Evolutionary conservation across 2,797 vertebrate genomes (phyloP), one percentile per base, ranked within the genome.

Genomic region (Pitangus sulphuratus): DNA sequence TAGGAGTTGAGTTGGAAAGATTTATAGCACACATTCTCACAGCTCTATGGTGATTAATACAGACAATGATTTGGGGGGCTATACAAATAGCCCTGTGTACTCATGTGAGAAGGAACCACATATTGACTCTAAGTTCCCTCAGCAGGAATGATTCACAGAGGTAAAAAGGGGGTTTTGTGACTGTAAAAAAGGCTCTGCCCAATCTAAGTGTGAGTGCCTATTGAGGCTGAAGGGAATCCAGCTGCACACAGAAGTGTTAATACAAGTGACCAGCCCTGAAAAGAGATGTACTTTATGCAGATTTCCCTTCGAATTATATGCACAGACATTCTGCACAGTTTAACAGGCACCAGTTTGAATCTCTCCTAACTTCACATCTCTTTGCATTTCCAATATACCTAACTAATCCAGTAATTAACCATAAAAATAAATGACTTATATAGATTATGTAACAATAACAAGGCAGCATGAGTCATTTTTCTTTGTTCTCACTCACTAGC

Each of bases 341-440:
- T 58, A 68, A 53, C n/a, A 85, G 75, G 37, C 31, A n/a, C 56
- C 0, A 0, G 18, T 68, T 75, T 44, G 74, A 79, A 74, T 78
- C 42, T 70, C 62, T 94, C 2, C 1, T n/a, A 57, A 90, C 61
- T 89, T 68, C 78, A 37, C 81, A 62, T 81, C 84, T 87, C 75
- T 69, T 91, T 86, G 22, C 80, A 40, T 81, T 91, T 79, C 84
- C 93, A 94, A 91, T 95, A 91, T 74, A 89, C 69, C 61, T 86
- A 90, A 85, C 87, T 94, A 92, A 97, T 94, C 91, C 92, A 90
- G 82, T 87, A 91, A 83, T 93, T 96, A 93, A 95, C 86, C 87
- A 89, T 95, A 96, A 70, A 96, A 71, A 51, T 65, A 97, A 96
- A 96, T 91, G 85, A 87, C 95, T 96, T 92, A 89, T 92, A 65